Percentiles rank a stretch among this genome's conserved stretches.
Conservation (phyloP, 2,888 invertebrate species). For the Metellina segmentata region DNA sequence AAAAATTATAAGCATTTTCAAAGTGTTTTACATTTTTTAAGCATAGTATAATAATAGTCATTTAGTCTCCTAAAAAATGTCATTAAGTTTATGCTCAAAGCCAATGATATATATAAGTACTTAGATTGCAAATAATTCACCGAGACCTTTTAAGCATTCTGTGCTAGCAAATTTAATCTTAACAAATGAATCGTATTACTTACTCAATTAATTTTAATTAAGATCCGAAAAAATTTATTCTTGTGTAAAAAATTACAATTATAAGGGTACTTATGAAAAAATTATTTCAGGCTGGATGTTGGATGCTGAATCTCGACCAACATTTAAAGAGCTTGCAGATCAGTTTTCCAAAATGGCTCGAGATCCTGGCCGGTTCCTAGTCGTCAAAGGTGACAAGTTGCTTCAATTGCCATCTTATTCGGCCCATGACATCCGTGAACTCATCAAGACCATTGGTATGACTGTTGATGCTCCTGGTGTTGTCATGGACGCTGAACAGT, state of each 20-base stretch:
- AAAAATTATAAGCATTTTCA: too few relatives aligned
- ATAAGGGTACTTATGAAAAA: not conserved
- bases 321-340: conserved; percentile 94
- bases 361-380: conserved; percentile 97
- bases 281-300: conserved; percentile 89
- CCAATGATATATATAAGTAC: too few relatives aligned
- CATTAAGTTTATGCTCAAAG: too few relatives aligned
- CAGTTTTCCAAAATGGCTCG: conserved; percentile 97
- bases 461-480: conserved; percentile 89
- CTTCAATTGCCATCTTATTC: conserved; percentile 90
- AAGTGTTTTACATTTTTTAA: too few relatives aligned
- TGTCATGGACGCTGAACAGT: conserved; percentile 93
- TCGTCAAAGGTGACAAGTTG: conserved; percentile 94
- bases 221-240: not conserved
- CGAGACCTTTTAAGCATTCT: too few relatives aligned
- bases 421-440: conserved; percentile 90
- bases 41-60: too few relatives aligned
- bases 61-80: too few relatives aligned
- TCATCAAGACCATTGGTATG: conserved; percentile 87
- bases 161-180: too few relatives aligned
- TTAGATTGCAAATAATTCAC: too few relatives aligned
- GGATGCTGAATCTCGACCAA: conserved; percentile 95
- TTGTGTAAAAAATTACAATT: not conserved
- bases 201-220: not conserved
- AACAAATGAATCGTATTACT: too few relatives aligned